Evolutionary conservation across 2,113 vertebrate genomes (phyloP).

Genomic region (Dromaius novaehollandiae): DNA sequence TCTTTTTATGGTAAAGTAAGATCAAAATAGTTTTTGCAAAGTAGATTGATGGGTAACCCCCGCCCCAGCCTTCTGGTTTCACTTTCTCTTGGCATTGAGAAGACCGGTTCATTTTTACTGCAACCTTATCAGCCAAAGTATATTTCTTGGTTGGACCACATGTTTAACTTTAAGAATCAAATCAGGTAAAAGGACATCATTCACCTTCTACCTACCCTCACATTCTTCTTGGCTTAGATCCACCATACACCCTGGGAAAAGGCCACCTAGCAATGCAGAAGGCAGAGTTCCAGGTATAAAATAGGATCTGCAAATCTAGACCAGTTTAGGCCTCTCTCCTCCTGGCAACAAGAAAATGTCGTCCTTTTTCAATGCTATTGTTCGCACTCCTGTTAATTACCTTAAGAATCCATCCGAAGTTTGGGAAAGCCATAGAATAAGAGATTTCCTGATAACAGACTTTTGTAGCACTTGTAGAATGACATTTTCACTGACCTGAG

Average conservation of each 20-base stretch:
- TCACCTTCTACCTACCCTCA: not conserved
- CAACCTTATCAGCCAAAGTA: not conserved
- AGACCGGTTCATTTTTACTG: not conserved
- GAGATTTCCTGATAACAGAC: not conserved
- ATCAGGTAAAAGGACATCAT: not conserved
- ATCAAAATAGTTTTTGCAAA: not conserved
- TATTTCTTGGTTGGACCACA: not conserved
- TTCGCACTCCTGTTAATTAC: not conserved
- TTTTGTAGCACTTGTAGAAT: not conserved
- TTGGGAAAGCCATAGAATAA: not conserved
- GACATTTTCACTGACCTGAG: not conserved
- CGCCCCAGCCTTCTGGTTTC: not conserved
- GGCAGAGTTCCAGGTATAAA: not conserved
- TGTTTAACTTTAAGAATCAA: not conserved
- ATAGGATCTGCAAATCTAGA: not conserved
- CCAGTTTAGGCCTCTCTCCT: not conserved
- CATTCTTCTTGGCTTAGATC: not conserved
- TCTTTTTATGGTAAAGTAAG: not conserved
- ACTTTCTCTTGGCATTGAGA: not conserved
- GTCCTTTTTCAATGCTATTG: not conserved
- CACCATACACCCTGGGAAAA: not conserved
- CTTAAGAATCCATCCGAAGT: not conserved
- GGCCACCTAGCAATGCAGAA: not conserved
- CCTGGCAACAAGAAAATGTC: not conserved
- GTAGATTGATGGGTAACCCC: not conserved